Conservation (phyloP, 2,797 vertebrate species). For the Muscicapa comitata region DNA sequence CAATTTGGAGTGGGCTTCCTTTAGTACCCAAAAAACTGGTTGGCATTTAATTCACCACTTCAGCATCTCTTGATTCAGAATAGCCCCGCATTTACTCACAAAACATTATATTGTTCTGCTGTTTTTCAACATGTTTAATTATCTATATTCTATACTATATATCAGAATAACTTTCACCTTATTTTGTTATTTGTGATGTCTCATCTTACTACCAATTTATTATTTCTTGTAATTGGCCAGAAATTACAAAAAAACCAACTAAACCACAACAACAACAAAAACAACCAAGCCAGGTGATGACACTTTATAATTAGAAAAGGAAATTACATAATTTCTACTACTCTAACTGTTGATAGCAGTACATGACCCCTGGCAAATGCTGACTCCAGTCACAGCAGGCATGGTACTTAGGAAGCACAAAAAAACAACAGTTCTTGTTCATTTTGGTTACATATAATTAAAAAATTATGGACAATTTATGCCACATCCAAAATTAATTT, state of each 20-base stretch:
- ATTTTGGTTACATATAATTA: neutral
- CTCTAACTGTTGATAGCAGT: neutral
- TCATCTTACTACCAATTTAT: neutral
- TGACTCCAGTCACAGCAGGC: rapidly evolving
- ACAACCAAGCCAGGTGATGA: neutral
- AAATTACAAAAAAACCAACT: neutral
- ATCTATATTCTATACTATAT: neutral
- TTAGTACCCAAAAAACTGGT: neutral
- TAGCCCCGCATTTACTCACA: neutral
- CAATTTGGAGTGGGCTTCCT: neutral
- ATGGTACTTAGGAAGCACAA: neutral
- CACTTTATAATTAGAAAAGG: neutral
- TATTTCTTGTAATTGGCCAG: neutral
- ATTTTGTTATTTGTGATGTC: neutral
- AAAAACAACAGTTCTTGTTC: neutral
- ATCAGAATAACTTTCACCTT: neutral
- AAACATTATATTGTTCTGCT: neutral
- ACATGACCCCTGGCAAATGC: neutral
- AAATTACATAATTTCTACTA: neutral
- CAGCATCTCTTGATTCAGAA: neutral
- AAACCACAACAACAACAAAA: neutral
- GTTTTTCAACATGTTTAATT: neutral
- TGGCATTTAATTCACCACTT: neutral
- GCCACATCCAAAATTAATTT: neutral
- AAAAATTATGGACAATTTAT: neutral